Evolutionary conservation across 2,888 invertebrate genomes (phyloP).

Genomic region (Incurvaria masculella): DNA sequence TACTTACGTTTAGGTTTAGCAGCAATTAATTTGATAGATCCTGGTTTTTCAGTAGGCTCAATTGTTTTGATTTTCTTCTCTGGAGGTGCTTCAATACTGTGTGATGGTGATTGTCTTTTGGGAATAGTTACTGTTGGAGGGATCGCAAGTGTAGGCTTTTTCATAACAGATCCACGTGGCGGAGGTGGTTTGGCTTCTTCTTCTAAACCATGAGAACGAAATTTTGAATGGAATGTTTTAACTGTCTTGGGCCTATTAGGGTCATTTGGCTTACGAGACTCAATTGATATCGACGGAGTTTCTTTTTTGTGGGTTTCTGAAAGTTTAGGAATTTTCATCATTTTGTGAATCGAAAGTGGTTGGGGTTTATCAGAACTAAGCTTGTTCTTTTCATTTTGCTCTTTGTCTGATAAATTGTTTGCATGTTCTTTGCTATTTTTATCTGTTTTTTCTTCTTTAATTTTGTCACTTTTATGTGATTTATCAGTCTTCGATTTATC

Average conservation of each 20-base stretch:
- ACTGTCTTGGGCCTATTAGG: conserved; percentile 81
- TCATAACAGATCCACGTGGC: conserved; percentile 65
- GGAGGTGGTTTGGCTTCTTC: conserved; percentile 87
- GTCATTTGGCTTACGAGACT: conserved; percentile 69
- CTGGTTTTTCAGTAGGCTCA: conserved; percentile 66
- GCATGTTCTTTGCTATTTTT: conserved; percentile 27
- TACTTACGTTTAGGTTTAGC: conserved; percentile 91
- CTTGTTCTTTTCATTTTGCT: conserved; percentile 40
- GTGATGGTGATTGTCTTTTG: conserved; percentile 49
- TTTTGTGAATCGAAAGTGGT: conserved; percentile 66
- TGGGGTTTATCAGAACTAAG: conserved; percentile 66
- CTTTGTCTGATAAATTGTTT: conserved; percentile 28
- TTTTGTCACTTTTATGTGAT: conserved; percentile 14
- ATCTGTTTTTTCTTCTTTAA: conserved; percentile 6
- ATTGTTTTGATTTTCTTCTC: conserved; percentile 77
- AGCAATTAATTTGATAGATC: conserved; percentile 82
- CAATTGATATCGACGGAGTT: conserved; percentile 78
- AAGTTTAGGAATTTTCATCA: conserved; percentile 78
- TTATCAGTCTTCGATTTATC: conserved; percentile 28
- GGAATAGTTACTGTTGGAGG: conserved; percentile 42
- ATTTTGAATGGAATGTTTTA: conserved; percentile 87
- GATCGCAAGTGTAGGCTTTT: conserved; percentile 51
- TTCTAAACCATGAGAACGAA: conserved; percentile 86
- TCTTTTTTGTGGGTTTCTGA: conserved; percentile 54
- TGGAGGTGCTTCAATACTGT: conserved; percentile 50